These are phyloP conservation scores for Agrochola lota DNA, from an alignment of 2,888 invertebrate species.

Conservation along the genomic window DNA sequence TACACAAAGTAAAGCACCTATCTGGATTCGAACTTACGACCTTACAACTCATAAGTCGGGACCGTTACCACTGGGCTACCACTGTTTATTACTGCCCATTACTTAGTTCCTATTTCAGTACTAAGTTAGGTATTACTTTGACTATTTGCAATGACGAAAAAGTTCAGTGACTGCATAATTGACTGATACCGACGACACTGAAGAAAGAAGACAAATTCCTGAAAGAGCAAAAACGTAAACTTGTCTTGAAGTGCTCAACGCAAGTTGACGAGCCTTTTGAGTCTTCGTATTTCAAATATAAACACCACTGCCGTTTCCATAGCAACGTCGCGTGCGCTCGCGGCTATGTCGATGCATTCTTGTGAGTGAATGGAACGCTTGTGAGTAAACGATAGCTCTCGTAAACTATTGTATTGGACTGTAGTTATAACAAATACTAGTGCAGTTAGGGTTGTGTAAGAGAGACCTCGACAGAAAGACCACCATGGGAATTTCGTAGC, in stretches of 20 bases:
- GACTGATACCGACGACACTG: background rate
- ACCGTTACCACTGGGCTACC: too few species aligned
- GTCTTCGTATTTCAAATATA: slow-evolving; percentile 29
- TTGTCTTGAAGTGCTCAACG: background rate
- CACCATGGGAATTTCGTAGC: background rate
- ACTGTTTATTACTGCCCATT: too few species aligned
- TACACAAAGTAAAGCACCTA: too few species aligned
- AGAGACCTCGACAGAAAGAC: background rate
- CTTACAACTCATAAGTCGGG: too few species aligned
- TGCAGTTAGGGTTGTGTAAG: slow-evolving; percentile 35
- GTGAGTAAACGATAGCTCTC: slow-evolving; percentile 65
- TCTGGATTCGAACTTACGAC: too few species aligned
- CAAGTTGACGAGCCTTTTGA: slow-evolving; percentile 4
- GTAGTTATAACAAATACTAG: slow-evolving; percentile 48
- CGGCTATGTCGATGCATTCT: slow-evolving; percentile 62
- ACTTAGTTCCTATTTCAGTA: background rate
- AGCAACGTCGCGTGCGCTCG: slow-evolving; percentile 52
- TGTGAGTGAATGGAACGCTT: slow-evolving; percentile 64
- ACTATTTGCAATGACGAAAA: background rate
- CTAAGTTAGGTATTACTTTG: background rate
- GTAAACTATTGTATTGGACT: slow-evolving; percentile 62
- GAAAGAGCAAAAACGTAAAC: background rate
- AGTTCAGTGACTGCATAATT: background rate
- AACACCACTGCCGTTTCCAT: slow-evolving; percentile 44
- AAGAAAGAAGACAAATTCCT: too few species aligned